Evolutionary conservation across 1,140 invertebrate species (phyloP).

Genomic region (Brachionus paranguensis): DNA sequence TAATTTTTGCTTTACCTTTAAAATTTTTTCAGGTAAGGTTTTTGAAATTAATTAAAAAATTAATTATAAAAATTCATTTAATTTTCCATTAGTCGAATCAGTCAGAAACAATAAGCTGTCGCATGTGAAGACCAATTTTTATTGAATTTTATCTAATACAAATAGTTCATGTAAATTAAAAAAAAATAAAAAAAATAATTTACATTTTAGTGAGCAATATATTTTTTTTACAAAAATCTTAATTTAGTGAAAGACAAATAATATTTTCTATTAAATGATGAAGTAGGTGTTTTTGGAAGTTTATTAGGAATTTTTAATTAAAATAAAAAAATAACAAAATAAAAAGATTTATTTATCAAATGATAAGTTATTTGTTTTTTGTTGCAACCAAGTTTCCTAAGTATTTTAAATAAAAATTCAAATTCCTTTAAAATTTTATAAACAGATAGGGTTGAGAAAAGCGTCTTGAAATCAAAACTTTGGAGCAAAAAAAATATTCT

Average conservation of each 20-base stretch:
- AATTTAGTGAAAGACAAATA: too few relatives aligned
- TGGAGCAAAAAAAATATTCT: background rate
- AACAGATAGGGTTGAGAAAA: background rate
- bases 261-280: too few relatives aligned
- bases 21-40: background rate
- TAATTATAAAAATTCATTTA: background rate
- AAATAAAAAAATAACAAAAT: too few relatives aligned
- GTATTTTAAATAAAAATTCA: background rate
- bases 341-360: too few relatives aligned
- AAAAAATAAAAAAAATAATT: background rate
- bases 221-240: too few relatives aligned
- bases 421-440: background rate
- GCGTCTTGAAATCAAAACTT: background rate
- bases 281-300: too few relatives aligned
- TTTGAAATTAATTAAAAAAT: background rate
- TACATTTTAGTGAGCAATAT: too few relatives aligned
- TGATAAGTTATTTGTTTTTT: too few relatives aligned
- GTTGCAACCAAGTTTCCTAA: too few relatives aligned
- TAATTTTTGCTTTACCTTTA: background rate
- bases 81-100: background rate
- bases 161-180: background rate
- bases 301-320: too few relatives aligned
- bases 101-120: background rate
- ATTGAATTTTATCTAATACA: background rate
- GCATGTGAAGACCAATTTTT: background rate